phyloP scores from a whole-genome alignment of 2,113 vertebrate genomes.

The Lophotis ruficrista region DNA sequence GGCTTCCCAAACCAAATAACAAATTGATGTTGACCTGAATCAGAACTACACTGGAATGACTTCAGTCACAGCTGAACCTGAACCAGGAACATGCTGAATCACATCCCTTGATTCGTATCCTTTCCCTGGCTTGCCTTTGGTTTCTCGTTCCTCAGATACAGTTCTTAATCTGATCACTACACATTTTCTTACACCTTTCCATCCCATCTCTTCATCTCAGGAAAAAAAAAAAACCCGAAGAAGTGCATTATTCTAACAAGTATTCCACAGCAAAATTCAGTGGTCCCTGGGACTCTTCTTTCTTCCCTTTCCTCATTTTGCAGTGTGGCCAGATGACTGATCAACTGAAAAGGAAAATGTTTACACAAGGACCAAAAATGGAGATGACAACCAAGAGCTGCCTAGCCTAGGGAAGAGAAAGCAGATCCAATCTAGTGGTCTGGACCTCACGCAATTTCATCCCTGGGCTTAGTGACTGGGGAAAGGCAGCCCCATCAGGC shows the following conservation, averaged over 20 bases:
- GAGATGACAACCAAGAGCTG: background rate
- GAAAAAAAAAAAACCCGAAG: background rate
- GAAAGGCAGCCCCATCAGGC: background rate
- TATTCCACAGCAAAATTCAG: background rate
- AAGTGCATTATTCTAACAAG: background rate
- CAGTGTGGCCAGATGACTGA: background rate
- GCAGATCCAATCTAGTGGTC: background rate
- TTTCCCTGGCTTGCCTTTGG: background rate
- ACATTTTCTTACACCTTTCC: background rate
- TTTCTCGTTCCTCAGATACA: background rate
- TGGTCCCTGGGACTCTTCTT: background rate
- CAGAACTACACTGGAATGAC: background rate
- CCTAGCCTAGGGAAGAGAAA: background rate
- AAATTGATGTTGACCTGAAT: background rate
- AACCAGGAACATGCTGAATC: background rate
- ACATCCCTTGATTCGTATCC: background rate
- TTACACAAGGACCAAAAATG: background rate
- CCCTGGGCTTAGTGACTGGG: background rate
- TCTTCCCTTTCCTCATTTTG: background rate
- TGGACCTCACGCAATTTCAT: background rate
- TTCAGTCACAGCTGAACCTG: background rate
- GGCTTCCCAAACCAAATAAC: background rate
- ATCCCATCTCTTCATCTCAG: background rate
- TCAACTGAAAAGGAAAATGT: background rate
- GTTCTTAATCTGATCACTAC: background rate